A percentile compares a stretch with the other conserved stretches of the same genome.
These are phyloP conservation scores for Neolamprologus modestus DNA, from an alignment of 2,113 vertebrate species.

Conservation along the genomic window DNA sequence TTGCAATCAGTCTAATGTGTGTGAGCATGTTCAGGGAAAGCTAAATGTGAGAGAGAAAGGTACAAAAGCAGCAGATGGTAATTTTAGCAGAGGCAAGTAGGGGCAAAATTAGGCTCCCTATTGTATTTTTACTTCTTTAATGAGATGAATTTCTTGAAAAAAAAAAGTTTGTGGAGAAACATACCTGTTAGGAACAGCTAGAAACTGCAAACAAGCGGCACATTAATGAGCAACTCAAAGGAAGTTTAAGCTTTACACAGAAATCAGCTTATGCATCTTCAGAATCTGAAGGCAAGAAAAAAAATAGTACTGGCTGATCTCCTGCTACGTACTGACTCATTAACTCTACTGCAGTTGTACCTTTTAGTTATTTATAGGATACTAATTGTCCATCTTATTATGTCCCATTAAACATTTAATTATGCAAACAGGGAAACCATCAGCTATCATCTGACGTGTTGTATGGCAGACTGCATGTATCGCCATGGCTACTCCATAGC, in stretches of 20 bases:
- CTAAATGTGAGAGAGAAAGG: neutral
- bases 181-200: neutral
- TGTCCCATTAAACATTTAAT: neutral
- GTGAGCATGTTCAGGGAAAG: neutral
- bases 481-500: neutral
- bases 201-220: neutral
- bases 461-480: neutral
- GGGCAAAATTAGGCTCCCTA: neutral
- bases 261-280: neutral
- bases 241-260: neutral
- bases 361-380: neutral
- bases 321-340: neutral
- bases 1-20: neutral
- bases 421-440: neutral
- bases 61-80: neutral
- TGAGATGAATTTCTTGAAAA: neutral
- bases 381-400: neutral
- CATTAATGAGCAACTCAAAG: neutral
- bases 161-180: neutral
- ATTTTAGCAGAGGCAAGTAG: neutral
- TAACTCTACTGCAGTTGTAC: neutral
- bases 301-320: neutral
- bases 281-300: neutral
- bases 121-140: neutral
- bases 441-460: neutral